A percentile compares a stretch with the other conserved stretches of the same genome.
These are phyloP conservation scores for Serripes groenlandicus DNA, from an alignment of 2,888 invertebrate genomes.

Conservation along the genomic window DNA sequence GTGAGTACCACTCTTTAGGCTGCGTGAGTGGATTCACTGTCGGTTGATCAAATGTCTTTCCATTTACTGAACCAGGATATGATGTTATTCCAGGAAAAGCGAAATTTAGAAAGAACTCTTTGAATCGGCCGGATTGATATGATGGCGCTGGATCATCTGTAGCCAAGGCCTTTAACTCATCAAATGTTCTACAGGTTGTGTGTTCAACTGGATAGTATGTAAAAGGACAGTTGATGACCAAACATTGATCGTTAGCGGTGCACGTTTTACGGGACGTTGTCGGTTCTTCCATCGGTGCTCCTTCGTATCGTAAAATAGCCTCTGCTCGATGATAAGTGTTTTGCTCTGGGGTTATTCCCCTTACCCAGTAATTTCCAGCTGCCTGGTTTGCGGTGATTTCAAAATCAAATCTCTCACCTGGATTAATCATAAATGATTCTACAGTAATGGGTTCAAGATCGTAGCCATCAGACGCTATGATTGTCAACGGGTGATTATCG, in stretches of 20 bases:
- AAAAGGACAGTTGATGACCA: conserved; percentile 75
- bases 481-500: conserved; percentile 70
- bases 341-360: conserved; percentile 70
- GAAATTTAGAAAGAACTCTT: conserved; percentile 80
- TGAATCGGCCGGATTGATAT: conserved; percentile 50
- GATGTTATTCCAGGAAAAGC: conserved; percentile 75
- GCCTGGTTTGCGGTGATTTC: conserved; percentile 70
- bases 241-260: conserved; percentile 53
- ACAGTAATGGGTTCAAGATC: conserved; percentile 70
- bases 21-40: conserved; percentile 72
- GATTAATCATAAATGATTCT: conserved; percentile 72
- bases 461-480: conserved; percentile 76
- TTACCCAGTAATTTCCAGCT: conserved; percentile 76
- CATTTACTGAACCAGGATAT: conserved; percentile 75
- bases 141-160: conserved; percentile 62
- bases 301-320: conserved; percentile 73
- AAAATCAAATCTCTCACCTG: conserved; percentile 79
- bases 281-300: conserved; percentile 61
- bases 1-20: conserved; percentile 68
- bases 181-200: conserved; percentile 57
- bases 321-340: conserved; percentile 50
- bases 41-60: conserved; percentile 68
- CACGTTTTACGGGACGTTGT: conserved; percentile 49
- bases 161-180: conserved; percentile 59
- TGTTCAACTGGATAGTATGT: conserved; percentile 58